A percentile compares a stretch with the other conserved stretches of the same genome.
These are phyloP conservation scores for Amblyjoppa fuscipennis DNA, from an alignment of 2,888 invertebrate species.

Conservation along the genomic window DNA sequence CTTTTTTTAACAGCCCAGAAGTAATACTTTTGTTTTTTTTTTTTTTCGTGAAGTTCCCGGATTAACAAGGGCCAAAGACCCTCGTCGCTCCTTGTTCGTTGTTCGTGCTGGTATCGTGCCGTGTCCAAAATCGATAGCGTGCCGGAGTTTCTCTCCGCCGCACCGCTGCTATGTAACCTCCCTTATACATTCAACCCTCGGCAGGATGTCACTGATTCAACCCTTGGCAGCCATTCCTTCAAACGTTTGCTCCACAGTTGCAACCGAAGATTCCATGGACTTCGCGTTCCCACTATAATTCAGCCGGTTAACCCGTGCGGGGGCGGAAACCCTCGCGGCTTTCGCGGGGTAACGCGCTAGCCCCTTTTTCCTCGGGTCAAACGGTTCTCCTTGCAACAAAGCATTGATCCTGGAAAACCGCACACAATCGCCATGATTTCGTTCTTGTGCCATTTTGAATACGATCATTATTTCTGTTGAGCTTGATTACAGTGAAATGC, in stretches of 20 bases:
- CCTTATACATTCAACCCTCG: constrained; percentile 40
- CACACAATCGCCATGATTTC: not conserved
- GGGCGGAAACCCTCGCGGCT: not conserved
- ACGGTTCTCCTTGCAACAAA: not conserved
- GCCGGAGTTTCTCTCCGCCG: constrained; percentile 42
- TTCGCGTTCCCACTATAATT: constrained; percentile 5
- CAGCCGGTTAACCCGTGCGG: constrained; percentile 4
- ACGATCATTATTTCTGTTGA: too few species aligned
- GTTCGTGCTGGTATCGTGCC: constrained; percentile 17
- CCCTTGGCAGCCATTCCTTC: constrained; percentile 73
- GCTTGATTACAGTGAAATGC: too few species aligned
- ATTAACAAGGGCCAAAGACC: constrained; percentile 5
- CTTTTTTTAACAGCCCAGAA: not conserved
- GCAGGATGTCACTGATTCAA: constrained; percentile 75
- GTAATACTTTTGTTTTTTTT: not conserved
- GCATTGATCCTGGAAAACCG: not conserved
- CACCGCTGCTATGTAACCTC: constrained; percentile 57
- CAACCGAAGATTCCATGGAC: constrained; percentile 5
- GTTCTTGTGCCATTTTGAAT: not conserved
- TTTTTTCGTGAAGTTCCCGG: not conserved
- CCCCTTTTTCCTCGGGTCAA: not conserved
- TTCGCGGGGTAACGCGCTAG: not conserved
- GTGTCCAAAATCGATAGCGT: constrained; percentile 67
- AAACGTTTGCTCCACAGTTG: constrained; percentile 62
- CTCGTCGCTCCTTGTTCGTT: constrained; percentile 29